Base-by-base conservation (phyloP, 2,113 vertebrate species). In the Indicator maculatus region DNA sequence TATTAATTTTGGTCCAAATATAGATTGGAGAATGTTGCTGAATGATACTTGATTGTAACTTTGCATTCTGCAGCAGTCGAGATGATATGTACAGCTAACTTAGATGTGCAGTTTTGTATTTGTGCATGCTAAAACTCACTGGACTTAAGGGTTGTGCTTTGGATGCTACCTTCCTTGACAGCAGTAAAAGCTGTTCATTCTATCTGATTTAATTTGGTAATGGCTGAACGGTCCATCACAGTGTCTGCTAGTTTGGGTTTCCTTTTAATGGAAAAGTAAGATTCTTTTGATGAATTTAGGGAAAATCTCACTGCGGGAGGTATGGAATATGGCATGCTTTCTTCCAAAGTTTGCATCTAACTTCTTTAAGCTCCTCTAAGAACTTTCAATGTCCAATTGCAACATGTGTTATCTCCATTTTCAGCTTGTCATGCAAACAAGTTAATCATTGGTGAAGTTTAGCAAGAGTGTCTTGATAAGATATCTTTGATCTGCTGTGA, bases 361-460 rank as follows among this genome's bases (percentile, higher is more conserved):
- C 41, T 60, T 56, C 50, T 36, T 86, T 75, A 24, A 63, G 16
- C 28, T 92, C 31, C 23, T 23, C 56, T 75, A 55, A n/a, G 44
- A 80, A 81, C 76, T 71, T 89, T n/a, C 44, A 58, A 4, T 81
- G 24, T 73, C 27, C 38, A n/a, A 14, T 72, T 95, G 36, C 82
- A 88, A 88, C 39, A 67, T 55, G 17, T 21, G 47, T 1, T 65
- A 39, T 39, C 80, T 83, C 58, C 5, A 27, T 86, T 94, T 94
- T 82, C 6, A 1, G 39, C 23, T 86, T 92, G 93, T 79, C 77
- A 63, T 89, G 73, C 61, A 83, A 87, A 24, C 38, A 65, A 82
- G 86, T 96, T 95, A 96, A 89, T 97, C 5, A 87, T 97, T 96
- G 93, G 81, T 87, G 41, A n/a, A 79, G 20, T 92, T 65, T 88